Evolutionary conservation across 2,113 vertebrate genomes (phyloP).

Genomic region (Hyperopisus bebe): DNA sequence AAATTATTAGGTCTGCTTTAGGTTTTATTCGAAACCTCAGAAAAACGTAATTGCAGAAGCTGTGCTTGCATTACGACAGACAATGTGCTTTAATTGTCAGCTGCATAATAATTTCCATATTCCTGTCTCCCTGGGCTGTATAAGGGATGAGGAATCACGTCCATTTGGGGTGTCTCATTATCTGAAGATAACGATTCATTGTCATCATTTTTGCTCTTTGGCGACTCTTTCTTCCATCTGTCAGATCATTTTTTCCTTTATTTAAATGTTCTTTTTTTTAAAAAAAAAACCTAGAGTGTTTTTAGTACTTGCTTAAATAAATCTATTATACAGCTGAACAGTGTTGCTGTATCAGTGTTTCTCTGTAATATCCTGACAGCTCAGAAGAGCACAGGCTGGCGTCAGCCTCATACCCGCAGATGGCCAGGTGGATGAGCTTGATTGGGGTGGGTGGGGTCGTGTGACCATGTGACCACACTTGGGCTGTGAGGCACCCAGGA

Average conservation of each 20-base stretch:
- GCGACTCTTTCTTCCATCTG: background rate
- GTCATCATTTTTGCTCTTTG: background rate
- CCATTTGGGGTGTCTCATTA: background rate
- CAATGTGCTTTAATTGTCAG: slow-evolving; percentile 1
- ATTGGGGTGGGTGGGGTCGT: background rate
- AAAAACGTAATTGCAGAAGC: slow-evolving; percentile 14
- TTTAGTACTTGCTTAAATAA: background rate
- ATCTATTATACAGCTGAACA: background rate
- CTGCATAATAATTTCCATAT: background rate
- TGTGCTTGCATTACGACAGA: background rate
- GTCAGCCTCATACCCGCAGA: background rate
- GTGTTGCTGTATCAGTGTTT: background rate
- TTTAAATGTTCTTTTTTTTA: background rate
- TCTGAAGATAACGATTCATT: background rate
- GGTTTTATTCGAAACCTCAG: slow-evolving; percentile 29
- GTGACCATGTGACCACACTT: background rate
- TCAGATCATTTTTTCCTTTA: background rate
- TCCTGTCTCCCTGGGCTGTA: background rate
- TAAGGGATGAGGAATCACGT: background rate
- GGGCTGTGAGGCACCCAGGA: background rate
- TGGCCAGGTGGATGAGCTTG: background rate
- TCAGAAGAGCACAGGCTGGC: background rate
- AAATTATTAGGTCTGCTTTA: slow-evolving; percentile 42
- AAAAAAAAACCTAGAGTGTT: background rate
- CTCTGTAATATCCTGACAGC: background rate